Base-by-base conservation (phyloP, 1,140 invertebrate species). In the Helicoverpa armigera region DNA sequence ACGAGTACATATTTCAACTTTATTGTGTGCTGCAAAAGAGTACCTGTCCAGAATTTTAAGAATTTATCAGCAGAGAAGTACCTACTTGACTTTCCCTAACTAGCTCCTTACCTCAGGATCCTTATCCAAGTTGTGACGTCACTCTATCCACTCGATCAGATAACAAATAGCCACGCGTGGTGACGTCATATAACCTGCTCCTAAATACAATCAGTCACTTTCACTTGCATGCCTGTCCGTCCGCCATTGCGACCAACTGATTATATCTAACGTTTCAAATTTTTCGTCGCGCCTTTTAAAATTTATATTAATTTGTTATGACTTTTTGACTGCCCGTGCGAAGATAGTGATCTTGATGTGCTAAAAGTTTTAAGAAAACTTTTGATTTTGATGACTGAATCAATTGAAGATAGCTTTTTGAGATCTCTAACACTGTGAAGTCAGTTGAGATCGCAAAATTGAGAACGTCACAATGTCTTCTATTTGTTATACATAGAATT, bases 141-240 rank as follows among this genome's bases (percentile, higher is more conserved):
- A 77, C 61, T 23, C 35, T 43, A 69, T 50, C 53, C 50, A 56
- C 74, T 54, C 74, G 73, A 80, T 80, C 82, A 80, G 73, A 79
- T 80, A 74, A 80, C 70, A 43, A 63, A 74, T 74, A 48, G 61
- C 65, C 63, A 54, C 61, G 61, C 50, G 31, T 43, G 11, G 69
- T 92, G 92, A 92, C 91, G 92, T 91, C 92, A 92, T 84, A 77
- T 67, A 82, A 86, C 87, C 85, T 89, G 90, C 88, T 91, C 89
- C 90, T 89, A 91, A 93, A 93, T 65, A 77, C 86, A 86, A 86
- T 83, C 86, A 82, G 83, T 92, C 89, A 94, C 92, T 94, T 94
- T 94, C 92, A 94, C 92, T 91, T 48, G 83, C 88, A 82, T 87
- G 88, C 86, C 87, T 88, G 83, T 78, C 82, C 80, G 83, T 75